Evolutionary conservation across 2,113 vertebrate genomes (phyloP), one percentile per base, ranked within the genome.

Genomic region (Onychorhynchus coronatus): DNA sequence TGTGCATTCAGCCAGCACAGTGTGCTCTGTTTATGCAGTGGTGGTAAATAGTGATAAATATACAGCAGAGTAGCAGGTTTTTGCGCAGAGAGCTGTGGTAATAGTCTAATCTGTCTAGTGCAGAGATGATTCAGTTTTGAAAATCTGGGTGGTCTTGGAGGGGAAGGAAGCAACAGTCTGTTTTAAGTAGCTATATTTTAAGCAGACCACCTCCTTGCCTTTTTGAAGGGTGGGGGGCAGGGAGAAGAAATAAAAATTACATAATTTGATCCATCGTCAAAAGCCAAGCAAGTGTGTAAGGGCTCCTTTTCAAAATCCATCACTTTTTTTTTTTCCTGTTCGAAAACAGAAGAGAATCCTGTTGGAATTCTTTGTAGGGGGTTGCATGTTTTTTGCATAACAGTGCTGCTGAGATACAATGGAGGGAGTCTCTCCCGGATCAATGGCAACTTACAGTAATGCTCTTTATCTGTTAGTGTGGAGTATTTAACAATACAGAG

Each of bases 121-220:
- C 20, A 72, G 56, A 92, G 35, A 93, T 66, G 47, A 44, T 80
- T 91, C 52, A 41, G 31, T 91, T 63, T 35, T 25, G 79, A 89
- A 93, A 94, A 91, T 44, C 67, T 96, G 94, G 86, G 96, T 96
- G 94, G 96, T 95, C 96, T 86, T 71, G 42, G 44, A 91, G 41
- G n/a, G 23, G 33, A 97, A 89, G 52, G 47, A 92, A 93, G 92
- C 75, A 95, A 91, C 90, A 91, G 63, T 55, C 12, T 66, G 41
- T n/a, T 56, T 70, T 53, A 78, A 89, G 75, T 27, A 84, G 68
- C 52, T 92, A 8, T 61, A 63, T 82, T 94, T 95, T 88, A 88
- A 74, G 33, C 58, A 71, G 81, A 73, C 71, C 80, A 77, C 72
- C 68, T 80, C 61, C 27, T 90, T 21, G 85, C 23, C 68, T 68